phyloP scores from a whole-genome alignment of 2,888 invertebrate species.

The Enchytraeus crypticus region DNA sequence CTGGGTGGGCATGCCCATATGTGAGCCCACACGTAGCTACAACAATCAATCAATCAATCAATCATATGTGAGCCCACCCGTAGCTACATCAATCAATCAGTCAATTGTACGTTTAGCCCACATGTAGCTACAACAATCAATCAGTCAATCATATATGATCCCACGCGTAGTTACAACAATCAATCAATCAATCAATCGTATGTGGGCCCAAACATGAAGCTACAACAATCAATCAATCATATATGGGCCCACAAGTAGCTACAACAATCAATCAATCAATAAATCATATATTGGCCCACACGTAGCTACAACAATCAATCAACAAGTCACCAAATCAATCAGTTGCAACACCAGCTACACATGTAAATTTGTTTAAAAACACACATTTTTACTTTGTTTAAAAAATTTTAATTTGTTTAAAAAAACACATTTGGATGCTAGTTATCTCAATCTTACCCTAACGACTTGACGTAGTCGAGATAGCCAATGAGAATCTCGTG shows the following conservation, averaged over 20 bases:
- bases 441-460: constrained; percentile 62
- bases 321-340: too few species aligned
- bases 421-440: too few species aligned
- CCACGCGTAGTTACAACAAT: constrained; percentile 54
- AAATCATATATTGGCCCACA: neutral
- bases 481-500: constrained; percentile 98
- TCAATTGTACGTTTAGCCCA: constrained; percentile 81
- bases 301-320: constrained; percentile 54
- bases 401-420: too few species aligned
- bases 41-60: neutral
- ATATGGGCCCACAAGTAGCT: constrained; percentile 93
- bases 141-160: neutral
- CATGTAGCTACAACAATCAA: constrained; percentile 59
- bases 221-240: constrained; percentile 78
- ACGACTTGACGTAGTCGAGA: constrained; percentile 92
- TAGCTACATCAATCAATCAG: constrained; percentile 68
- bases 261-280: constrained; percentile 7
- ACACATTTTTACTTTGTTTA: too few species aligned
- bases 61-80: neutral
- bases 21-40: constrained; percentile 90
- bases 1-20: constrained; percentile 99
- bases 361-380: too few species aligned
- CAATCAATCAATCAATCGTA: neutral
- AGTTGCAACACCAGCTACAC: too few species aligned
- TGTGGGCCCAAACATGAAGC: neutral